Evolutionary conservation across 1,140 invertebrate genomes (phyloP).

Genomic region (Mya arenaria): DNA sequence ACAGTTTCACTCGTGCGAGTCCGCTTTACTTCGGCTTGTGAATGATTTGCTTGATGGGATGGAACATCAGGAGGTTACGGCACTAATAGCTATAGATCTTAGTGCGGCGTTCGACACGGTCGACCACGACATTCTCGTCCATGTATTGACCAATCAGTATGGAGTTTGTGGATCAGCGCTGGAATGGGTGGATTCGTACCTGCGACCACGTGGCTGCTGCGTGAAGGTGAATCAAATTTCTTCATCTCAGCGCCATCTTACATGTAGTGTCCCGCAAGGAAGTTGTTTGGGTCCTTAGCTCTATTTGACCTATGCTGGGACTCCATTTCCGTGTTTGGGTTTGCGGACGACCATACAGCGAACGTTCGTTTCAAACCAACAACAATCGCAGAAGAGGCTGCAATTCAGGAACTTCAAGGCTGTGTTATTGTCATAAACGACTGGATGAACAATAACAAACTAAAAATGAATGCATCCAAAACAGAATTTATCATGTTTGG

Average conservation of each 20-base stretch:
- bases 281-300: conserved; percentile 48
- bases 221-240: conserved; percentile 15
- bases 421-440: too few species aligned
- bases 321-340: conserved; percentile 40
- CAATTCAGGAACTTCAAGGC: too few species aligned
- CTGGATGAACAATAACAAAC: too few species aligned
- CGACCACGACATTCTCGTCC: conserved; percentile 11
- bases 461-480: too few species aligned
- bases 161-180: neutral
- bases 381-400: too few species aligned
- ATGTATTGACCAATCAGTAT: conserved; percentile 5
- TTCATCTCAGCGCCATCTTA: conserved; percentile 15
- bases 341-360: conserved; percentile 39
- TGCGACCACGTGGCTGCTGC: conserved; percentile 40
- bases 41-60: conserved; percentile 23
- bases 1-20: conserved; percentile 33
- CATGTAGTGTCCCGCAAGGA: conserved; percentile 44
- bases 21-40: conserved; percentile 30
- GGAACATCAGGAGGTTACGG: conserved; percentile 40
- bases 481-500: too few species aligned
- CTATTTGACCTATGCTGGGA: conserved; percentile 44
- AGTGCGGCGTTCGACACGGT: conserved; percentile 45
- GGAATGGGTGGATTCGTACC: conserved; percentile 35
- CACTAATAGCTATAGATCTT: conserved; percentile 40
- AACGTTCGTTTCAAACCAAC: conserved; percentile 16